phyloP scores from a whole-genome alignment of 30 jellyfish, hydroid and myxozoan species.

The Morbakka virulenta region DNA sequence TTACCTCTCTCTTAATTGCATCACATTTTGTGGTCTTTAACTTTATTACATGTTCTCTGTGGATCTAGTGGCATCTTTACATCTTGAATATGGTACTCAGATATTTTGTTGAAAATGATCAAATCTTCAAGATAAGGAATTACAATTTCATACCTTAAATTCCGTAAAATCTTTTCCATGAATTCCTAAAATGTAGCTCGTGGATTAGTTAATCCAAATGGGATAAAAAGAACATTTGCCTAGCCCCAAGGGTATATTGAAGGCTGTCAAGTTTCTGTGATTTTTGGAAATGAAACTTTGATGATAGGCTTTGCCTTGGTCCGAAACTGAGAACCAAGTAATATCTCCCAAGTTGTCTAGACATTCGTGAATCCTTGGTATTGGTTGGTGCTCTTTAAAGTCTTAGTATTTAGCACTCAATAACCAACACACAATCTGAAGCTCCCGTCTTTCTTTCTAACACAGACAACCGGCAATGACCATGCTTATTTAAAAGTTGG shows the following conservation, averaged over 20 bases:
- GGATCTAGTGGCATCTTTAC: too few relatives aligned
- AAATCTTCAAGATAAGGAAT: slow-evolving; percentile 28
- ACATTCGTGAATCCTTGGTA: slow-evolving; percentile 14
- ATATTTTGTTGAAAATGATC: neutral
- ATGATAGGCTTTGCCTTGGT: slow-evolving; percentile 31
- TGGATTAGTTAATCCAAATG: slow-evolving; percentile 34
- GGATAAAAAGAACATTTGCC: slow-evolving; percentile 23
- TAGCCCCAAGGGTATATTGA: slow-evolving; percentile 48
- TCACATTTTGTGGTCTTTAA: too few relatives aligned
- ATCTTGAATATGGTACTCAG: slow-evolving; percentile 4
- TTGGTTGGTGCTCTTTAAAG: slow-evolving; percentile 22
- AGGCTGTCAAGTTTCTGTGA: slow-evolving; percentile 17
- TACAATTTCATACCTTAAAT: slow-evolving; percentile 1
- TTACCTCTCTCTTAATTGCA: too few relatives aligned
- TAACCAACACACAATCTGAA: slow-evolving; percentile 23
- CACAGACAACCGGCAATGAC: slow-evolving; percentile 42
- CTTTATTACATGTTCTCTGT: too few relatives aligned
- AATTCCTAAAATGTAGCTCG: slow-evolving; percentile 46
- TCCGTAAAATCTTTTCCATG: slow-evolving; percentile 13
- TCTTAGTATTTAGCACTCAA: slow-evolving; percentile 24
- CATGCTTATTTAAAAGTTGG: slow-evolving; percentile 14
- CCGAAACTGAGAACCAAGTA: slow-evolving; percentile 22
- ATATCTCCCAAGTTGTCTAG: slow-evolving; percentile 29
- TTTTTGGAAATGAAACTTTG: slow-evolving; percentile 7
- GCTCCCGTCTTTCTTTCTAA: slow-evolving; percentile 23